Percentiles rank a stretch among this genome's conserved stretches.
phyloP scores from a whole-genome alignment of 1,140 invertebrate species.

The Pseudomyrmex gracilis region DNA sequence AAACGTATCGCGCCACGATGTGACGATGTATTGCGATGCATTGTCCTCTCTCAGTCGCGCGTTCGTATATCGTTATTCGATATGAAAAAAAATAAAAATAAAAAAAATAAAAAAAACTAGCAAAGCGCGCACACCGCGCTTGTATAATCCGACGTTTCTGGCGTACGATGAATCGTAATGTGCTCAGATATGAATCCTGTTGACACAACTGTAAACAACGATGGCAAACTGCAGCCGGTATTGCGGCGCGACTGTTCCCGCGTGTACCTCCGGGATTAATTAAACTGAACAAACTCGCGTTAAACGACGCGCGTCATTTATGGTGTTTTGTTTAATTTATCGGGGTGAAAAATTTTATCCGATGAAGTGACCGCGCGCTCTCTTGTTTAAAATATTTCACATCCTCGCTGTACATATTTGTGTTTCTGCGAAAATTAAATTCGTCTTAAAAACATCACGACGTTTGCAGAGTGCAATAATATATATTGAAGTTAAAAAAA shows the following conservation, averaged over 20 bases:
- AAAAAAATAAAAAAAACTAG: too few relatives aligned
- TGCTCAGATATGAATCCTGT: constrained; percentile 56
- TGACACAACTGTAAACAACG: constrained; percentile 46
- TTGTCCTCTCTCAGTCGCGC: constrained; percentile 47
- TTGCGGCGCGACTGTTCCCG: background rate
- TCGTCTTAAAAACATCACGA: background rate
- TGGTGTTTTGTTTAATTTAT: constrained; percentile 36
- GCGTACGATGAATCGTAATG: constrained; percentile 45
- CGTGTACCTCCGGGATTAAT: constrained; percentile 36
- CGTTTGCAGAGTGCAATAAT: constrained; percentile 5
- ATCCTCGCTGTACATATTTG: constrained; percentile 2
- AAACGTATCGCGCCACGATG: constrained; percentile 39
- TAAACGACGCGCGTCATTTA: constrained; percentile 40
- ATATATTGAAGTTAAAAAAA: background rate
- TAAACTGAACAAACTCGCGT: constrained; percentile 54
- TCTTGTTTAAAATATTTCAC: constrained; percentile 26
- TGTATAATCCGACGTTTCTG: constrained; percentile 34
- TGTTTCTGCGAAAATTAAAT: constrained; percentile 6
- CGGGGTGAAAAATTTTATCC: constrained; percentile 12
- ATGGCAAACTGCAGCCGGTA: constrained; percentile 29
- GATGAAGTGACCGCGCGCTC: background rate
- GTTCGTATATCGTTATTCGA: constrained; percentile 45
- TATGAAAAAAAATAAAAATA: constrained; percentile 11
- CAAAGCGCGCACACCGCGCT: background rate
- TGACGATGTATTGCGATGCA: background rate